phyloP scores from a whole-genome alignment of 2,797 vertebrate genomes.

The Eidolon dupreanum region DNA sequence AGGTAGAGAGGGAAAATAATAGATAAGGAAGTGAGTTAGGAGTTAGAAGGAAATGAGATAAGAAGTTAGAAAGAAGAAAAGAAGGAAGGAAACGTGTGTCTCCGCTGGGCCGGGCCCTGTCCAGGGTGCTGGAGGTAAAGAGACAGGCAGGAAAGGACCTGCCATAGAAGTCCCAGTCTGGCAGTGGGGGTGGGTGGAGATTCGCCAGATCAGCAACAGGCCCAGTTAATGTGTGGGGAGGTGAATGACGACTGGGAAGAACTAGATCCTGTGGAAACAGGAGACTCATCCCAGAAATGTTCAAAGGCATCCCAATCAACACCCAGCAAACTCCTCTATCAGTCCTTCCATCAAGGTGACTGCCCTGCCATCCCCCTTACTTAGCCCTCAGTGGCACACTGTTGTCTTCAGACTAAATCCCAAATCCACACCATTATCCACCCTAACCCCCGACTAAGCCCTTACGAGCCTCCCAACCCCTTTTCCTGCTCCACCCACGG shows the following conservation, averaged over 20 bases:
- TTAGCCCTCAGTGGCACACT: neutral
- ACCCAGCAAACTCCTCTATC: neutral
- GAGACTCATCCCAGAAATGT: no score
- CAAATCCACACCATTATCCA: neutral
- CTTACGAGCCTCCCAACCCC: neutral
- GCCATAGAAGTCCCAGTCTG: neutral
- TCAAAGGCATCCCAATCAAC: neutral
- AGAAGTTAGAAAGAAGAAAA: neutral
- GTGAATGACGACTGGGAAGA: neutral
- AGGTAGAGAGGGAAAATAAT: neutral
- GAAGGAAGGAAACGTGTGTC: no score
- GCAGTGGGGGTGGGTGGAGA: neutral
- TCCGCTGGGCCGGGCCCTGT: neutral
- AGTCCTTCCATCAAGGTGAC: neutral
- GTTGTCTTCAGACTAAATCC: neutral
- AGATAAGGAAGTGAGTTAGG: neutral
- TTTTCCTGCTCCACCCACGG: neutral
- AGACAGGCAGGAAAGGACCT: neutral
- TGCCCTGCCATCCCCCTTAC: neutral
- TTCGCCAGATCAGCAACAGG: neutral
- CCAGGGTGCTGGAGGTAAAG: neutral
- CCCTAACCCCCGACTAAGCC: neutral
- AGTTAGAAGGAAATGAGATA: neutral
- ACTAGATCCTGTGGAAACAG: neutral
- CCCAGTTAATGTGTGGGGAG: accelerated